Evolutionary conservation across 2,113 vertebrate species (phyloP), one percentile per base, ranked within the genome.

Genomic region (Patagioenas fasciata): DNA sequence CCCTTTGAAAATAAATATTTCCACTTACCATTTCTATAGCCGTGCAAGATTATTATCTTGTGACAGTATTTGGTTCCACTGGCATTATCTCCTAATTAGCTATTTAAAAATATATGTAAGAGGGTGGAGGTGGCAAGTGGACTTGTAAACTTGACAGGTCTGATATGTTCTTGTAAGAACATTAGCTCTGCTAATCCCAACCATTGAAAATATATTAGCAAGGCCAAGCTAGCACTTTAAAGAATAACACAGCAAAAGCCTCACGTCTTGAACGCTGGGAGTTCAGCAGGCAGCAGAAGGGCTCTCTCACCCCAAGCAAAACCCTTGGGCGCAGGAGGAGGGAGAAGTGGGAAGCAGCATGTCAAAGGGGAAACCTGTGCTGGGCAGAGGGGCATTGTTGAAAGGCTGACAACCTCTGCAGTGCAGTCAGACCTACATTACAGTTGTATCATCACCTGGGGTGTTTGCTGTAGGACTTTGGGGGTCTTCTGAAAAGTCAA

Each of bases 1-100:
- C 38, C 78, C 77, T 95, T 89, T 90, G 85, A 97, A 95, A 97
- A 96, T 57, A 94, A 97, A 93, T 88, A 93, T 90, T 92, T 96
- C 95, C 79, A 85, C 57, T 90, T 93, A 87, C 56, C n/a, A 79
- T 72, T 93, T 92, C 86, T 92, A 16, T 47, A 65, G 53, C 6
- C 1, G 53, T 77, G 86, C 5, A 11, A 92, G 88, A 92, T 94
- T 88, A 70, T 94, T 97, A 93, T 95, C 92, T 96, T 65, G 57
- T 79, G 84, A 87, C 92, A 87, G 58, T 80, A 71, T 89, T 96
- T 85, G 15, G 28, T 95, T 96, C 86, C 70, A 58, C 80, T 70
- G 80, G 84, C 62, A 85, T 92, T 92, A 92, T 89, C 88, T 95
- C 83, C 91, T 95, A 93, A 96, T 95, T 93, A 95, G 80, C 62